Evolutionary conservation across 2,113 vertebrate species (phyloP).

Genomic region (Diadophis punctatus): DNA sequence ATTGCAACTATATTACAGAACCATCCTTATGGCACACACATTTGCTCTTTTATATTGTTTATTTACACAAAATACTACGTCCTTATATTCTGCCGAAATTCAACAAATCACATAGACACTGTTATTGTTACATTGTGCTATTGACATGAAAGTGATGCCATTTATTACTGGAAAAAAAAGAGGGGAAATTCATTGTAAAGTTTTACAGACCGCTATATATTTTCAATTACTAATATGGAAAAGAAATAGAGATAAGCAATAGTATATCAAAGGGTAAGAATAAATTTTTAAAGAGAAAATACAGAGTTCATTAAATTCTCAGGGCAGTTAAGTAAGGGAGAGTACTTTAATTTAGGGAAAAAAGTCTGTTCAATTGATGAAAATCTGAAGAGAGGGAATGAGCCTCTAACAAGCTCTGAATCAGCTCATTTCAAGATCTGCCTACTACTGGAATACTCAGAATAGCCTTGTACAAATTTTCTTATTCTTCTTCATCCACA

Average conservation of each 20-base stretch:
- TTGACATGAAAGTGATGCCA: constrained; percentile 12
- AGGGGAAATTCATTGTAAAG: background rate
- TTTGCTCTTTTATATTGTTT: background rate
- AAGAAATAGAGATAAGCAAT: constrained; percentile 12
- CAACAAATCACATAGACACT: background rate
- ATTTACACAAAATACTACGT: background rate
- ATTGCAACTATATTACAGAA: background rate
- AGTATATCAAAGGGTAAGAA: background rate
- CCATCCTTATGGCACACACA: background rate
- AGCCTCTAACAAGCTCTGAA: background rate
- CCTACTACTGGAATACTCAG: background rate
- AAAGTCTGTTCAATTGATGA: background rate
- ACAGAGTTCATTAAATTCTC: background rate
- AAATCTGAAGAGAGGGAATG: background rate
- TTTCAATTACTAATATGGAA: background rate
- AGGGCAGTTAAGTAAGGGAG: background rate
- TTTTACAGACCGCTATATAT: background rate
- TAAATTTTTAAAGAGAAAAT: background rate
- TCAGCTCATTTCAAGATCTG: background rate
- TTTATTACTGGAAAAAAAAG: background rate
- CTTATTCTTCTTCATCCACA: background rate
- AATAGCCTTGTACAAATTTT: background rate
- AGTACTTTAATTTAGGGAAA: background rate
- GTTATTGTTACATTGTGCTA: constrained; percentile 18
- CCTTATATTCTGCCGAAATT: background rate